Evolutionary conservation across 2,113 vertebrate species (phyloP).

Genomic region (Poicephalus gulielmi): DNA sequence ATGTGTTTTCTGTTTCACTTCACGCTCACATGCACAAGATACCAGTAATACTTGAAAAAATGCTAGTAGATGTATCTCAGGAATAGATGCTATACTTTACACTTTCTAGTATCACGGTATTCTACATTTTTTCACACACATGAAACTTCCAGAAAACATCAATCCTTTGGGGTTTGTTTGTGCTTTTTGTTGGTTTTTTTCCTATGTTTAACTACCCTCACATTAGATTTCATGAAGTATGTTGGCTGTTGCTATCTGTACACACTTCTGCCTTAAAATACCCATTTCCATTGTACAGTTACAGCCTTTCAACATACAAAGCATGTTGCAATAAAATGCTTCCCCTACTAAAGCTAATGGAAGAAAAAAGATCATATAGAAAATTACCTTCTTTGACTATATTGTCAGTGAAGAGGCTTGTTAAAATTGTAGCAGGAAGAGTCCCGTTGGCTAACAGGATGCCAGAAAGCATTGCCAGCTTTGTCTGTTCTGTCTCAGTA

Average conservation of each 20-base stretch:
- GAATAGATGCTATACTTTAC: background rate
- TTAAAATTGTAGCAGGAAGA: slow-evolving; percentile 86
- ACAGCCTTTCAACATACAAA: background rate
- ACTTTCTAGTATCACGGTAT: background rate
- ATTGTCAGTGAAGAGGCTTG: slow-evolving; percentile 90
- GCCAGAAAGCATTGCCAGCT: slow-evolving; percentile 89
- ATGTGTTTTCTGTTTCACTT: background rate
- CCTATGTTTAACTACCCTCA: background rate
- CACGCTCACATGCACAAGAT: background rate
- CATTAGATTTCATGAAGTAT: background rate
- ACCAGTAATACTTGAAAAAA: background rate
- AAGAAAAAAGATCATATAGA: background rate
- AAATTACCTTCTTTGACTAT: slow-evolving; percentile 90
- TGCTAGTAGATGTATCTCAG: background rate
- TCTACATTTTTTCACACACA: background rate
- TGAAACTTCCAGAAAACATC: background rate
- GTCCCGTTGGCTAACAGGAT: slow-evolving; percentile 85
- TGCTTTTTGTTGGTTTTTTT: background rate
- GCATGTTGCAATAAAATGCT: background rate
- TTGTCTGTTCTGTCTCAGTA: slow-evolving; percentile 88
- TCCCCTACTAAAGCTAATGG: background rate
- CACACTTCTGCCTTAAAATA: background rate
- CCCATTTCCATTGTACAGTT: background rate
- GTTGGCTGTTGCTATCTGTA: background rate
- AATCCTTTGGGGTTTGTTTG: background rate